Base-by-base conservation (phyloP, 2,113 vertebrate genomes). In the Puffinus mauretanicus region DNA sequence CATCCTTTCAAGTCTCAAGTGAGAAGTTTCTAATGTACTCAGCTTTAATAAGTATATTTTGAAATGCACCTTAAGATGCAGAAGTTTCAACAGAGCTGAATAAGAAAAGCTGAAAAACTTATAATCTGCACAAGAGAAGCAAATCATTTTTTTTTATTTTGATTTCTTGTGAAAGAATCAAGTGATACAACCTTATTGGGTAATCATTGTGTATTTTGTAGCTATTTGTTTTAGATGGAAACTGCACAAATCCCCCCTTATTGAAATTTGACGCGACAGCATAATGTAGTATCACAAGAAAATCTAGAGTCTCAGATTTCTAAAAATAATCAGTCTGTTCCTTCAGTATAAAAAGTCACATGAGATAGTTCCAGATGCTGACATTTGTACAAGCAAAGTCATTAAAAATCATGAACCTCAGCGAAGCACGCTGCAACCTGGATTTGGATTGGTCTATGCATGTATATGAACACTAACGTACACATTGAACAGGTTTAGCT, bases 351-450 rank as follows among this genome's bases (percentile, higher is more conserved):
- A 95, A 96, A 96, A 88, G 73, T 75, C 90, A 26, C 62, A 79
- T 64, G 90, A 96, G 61, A 90, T 55, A 82, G 82, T 92, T 96
- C 97, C 97, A 96, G 93, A 97, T 97, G 97, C 95, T 65, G 44
- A 97, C 94, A 91, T 97, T 95, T 96, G 86, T 86, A 92, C 82
- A 89, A 93, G 78, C 87, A 92, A 97, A 97, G 95, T 82, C 77
- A 76, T 96, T 97, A 97, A 96, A 97, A 97, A 93, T 88, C 96
- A 94, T 78, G 91, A 96, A 96, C 92, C 88, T 93, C 88, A 75
- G 57, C 57, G 90, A 95, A 95, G 95, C 95, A 91, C 65, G 64
- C 83, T 82, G 93, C 78, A 97, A 80, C 90, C 82, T 94, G 89
- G 89, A 80, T 83, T 95, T 60, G 93, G 36, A 70, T 71, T 10